These are phyloP conservation scores for Acleris holmiana DNA, from an alignment of 2,888 invertebrate genomes.

Conservation along the genomic window DNA sequence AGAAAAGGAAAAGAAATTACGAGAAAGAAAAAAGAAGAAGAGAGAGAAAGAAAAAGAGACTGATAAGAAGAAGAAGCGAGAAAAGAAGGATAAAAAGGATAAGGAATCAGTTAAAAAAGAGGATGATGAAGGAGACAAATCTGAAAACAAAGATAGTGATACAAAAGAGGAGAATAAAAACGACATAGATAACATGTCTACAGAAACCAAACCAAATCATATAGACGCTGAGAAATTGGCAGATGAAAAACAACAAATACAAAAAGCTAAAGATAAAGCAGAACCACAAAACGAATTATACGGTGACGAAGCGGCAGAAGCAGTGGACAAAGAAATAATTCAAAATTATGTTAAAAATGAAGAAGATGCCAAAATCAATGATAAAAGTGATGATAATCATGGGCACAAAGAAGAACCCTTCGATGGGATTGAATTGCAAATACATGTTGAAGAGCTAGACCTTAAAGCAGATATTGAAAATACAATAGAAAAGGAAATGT, in stretches of 20 bases:
- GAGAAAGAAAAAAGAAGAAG: constrained; percentile 74
- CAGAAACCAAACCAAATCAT: constrained; percentile 47
- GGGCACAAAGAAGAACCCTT: constrained; percentile 80
- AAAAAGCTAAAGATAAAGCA: constrained; percentile 45
- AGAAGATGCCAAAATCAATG: constrained; percentile 50
- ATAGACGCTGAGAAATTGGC: constrained; percentile 49
- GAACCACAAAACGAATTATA: constrained; percentile 74
- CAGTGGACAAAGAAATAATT: constrained; percentile 83
- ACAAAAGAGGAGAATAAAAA: constrained; percentile 60
- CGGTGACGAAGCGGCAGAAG: constrained; percentile 80
- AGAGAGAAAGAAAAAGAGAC: constrained; percentile 80
- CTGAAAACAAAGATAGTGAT: constrained; percentile 53
- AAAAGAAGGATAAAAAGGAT: constrained; percentile 83
- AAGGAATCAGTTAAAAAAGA: constrained; percentile 69
- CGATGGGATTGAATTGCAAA: constrained; percentile 85
- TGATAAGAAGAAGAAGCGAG: constrained; percentile 80
- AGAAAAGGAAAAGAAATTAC: constrained; percentile 83
- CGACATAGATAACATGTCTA: constrained; percentile 38
- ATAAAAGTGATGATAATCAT: constrained; percentile 58
- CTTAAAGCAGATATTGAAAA: constrained; percentile 80
- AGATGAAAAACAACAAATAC: constrained; percentile 47
- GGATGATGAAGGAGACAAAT: constrained; percentile 58
- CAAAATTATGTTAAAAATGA: constrained; percentile 82
- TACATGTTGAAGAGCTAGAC: constrained; percentile 80
- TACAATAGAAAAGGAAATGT: constrained; percentile 80